These are phyloP conservation scores for Ornithoptera alexandrae DNA, from an alignment of 2,888 invertebrate species.

Conservation along the genomic window DNA sequence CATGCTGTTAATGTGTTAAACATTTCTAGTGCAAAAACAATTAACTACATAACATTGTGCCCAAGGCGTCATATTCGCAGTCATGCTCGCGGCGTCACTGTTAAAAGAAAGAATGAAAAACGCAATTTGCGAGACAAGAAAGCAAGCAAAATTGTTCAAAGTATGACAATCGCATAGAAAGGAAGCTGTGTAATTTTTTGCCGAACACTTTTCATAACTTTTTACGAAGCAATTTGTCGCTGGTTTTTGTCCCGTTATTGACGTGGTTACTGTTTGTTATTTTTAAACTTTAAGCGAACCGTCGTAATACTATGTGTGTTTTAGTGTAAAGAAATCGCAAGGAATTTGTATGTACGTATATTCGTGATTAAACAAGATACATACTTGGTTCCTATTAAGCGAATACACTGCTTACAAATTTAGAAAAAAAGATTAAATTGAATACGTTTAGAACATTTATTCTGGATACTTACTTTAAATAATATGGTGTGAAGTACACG, in stretches of 20 bases:
- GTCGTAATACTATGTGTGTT: background rate
- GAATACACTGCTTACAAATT: too few relatives aligned
- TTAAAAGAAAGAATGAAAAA: background rate
- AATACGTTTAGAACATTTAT: slow-evolving; percentile 43
- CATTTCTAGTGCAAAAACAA: too few relatives aligned
- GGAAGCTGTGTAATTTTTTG: background rate
- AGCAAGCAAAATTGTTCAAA: background rate
- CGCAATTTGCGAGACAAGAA: background rate
- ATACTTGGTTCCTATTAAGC: too few relatives aligned
- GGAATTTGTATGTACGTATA: too few relatives aligned
- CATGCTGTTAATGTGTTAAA: too few relatives aligned
- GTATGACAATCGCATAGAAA: background rate
- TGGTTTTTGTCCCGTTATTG: background rate
- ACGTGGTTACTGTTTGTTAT: background rate
- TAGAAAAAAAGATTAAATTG: too few relatives aligned
- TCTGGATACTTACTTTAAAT: slow-evolving; percentile 79
- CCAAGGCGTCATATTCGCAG: background rate
- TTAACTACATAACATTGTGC: too few relatives aligned
- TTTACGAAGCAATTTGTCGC: background rate
- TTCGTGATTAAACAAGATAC: too few relatives aligned
- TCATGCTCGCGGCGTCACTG: background rate
- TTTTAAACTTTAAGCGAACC: background rate
- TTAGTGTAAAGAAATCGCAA: background rate
- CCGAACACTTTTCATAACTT: background rate
- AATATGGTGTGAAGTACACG: slow-evolving; percentile 87